Base-by-base conservation (phyloP, 2,888 invertebrate species). In the Prenolepis imparis region DNA sequence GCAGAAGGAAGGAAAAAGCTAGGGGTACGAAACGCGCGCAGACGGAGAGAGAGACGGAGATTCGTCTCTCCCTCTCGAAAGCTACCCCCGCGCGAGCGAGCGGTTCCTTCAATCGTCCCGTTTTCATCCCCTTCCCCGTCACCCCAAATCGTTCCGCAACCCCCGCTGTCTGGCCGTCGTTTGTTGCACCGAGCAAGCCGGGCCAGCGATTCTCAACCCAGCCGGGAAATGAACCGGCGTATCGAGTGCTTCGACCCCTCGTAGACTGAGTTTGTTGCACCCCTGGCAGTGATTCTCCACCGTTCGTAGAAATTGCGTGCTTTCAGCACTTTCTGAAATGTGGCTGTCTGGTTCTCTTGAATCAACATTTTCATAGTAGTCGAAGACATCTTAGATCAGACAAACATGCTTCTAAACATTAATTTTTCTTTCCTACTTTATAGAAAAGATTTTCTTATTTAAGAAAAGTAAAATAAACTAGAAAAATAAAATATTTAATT, bases 181-280 rank as follows among this genome's bases (percentile, higher is more conserved):
- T 93, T 93, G 93, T 92, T 93, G 94, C 93, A 93, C 92, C 93
- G 92, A 91, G 91, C 90, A 90, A 90, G 87, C 91, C 91, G 91
- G 84, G 84, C 87, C 93, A 92, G 93, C 48, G 93, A 89, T 86
- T 92, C 92, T 93, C 93, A 91, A 83, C 78, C 57, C n/a, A n/a
- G 24, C 57, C 48, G 66, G 44, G 21, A 63, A 11, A 15, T 39
- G 41, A 63, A 52, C 75, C 61, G 59, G 28, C 52, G 67, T 73
- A 64, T 64, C 83, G 85, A 87, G 87, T 90, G 82, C 86, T 89
- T 88, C 86, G 86, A 90, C 88, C 90, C 88, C 64, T 80, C 41
- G 28, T 70, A 61, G 66, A 36, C 52, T 32, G 85, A 86, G 90
- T 90, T 90, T 90, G 88, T 90, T 90, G 89, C 90, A 90, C 90